Base-by-base conservation (phyloP, 2,113 vertebrate species). In the Tauraco erythrolophus region DNA sequence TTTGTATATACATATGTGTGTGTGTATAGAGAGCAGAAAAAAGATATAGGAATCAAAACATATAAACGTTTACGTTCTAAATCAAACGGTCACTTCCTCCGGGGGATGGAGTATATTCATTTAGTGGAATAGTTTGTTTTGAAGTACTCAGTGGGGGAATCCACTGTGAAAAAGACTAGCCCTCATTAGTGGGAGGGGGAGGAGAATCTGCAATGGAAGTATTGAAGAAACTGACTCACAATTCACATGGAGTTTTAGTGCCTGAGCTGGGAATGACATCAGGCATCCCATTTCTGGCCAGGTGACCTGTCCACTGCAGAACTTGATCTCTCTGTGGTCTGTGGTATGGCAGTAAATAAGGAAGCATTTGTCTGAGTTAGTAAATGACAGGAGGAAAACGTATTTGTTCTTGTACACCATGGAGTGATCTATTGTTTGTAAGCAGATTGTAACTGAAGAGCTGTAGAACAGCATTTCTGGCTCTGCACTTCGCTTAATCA, bases 401-500 rank as follows among this genome's bases (percentile, higher is more conserved):
- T 56, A 41, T 91, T 79, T 62, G 51, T 57, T 64, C 61, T 58
- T 33, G 27, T 58, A 15, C 3, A 10, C n/a, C 23, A 16, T 2
- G 1, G 50, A 69, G 70, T 83, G 71, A 92, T 30, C 68, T 56
- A 41, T 65, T 74, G 50, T 77, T 96, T 45, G 53, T 46, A 93
- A 94, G 85, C 77, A 84, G 35, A 46, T 37, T 46, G 64, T 62
- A 90, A 60, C 69, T n/a, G 25, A 77, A 61, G 70, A 77, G 53
- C 62, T 80, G 45, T 68, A 78, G 33, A 85, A 50, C 54, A 62
- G 27, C 41, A 19, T 89, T 94, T 84, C 84, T 84, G 88, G 48
- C 43, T 89, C 84, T 87, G 84, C 64, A 30, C n/a, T 93, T 91
- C 53, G 41, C 60, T 81, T 94, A 94, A 74, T 81, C 89, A 82